These are phyloP conservation scores for Moxostoma hubbsi DNA, from an alignment of 2,797 vertebrate genomes.

Conservation along the genomic window DNA sequence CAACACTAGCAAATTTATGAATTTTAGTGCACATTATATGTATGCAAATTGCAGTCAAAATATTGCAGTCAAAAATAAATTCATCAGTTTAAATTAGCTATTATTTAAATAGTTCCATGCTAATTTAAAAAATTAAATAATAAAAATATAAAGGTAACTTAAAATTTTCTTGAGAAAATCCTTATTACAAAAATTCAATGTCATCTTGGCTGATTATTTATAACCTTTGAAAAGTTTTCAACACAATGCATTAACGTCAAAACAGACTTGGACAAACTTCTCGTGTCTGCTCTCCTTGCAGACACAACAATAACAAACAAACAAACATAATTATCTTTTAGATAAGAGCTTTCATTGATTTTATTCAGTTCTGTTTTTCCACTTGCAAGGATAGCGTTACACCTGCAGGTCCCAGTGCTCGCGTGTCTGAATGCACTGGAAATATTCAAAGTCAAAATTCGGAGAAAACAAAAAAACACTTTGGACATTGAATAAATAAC, in stretches of 20 bases:
- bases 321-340: neutral
- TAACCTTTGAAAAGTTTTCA: no score
- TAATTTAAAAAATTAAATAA: no score
- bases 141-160: no score
- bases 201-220: no score
- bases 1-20: no score
- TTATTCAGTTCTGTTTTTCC: constrained; percentile 18
- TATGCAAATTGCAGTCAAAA: no score
- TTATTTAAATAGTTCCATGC: no score
- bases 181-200: no score
- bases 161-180: no score
- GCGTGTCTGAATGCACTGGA: constrained; percentile 23
- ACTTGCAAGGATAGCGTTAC: constrained; percentile 13
- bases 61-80: no score
- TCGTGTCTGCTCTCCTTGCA: neutral
- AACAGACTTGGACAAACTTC: neutral
- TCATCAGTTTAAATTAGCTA: no score
- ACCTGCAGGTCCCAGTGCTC: constrained; percentile 1
- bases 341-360: neutral
- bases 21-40: no score
- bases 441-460: neutral
- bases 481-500: constrained; percentile 33
- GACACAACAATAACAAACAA: constrained; percentile 5
- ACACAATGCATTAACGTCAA: neutral
- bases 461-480: neutral